A percentile compares a stretch with the other conserved stretches of the same genome.
Evolutionary conservation across 1,140 invertebrate genomes (phyloP).

Genomic region (Drosophila bifasciata): DNA sequence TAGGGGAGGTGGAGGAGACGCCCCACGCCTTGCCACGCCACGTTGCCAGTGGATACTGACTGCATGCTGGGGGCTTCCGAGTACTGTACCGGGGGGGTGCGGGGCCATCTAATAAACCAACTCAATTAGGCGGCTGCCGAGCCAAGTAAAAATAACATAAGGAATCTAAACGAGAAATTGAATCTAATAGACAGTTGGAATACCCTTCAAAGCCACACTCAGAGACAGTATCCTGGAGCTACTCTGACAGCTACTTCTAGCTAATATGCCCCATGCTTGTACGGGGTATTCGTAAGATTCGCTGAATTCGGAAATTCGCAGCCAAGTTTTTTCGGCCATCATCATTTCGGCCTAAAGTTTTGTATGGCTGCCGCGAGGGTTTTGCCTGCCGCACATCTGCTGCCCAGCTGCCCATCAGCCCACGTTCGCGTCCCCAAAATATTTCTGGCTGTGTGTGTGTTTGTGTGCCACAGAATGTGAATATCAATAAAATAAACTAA

Average conservation of each 20-base stretch:
- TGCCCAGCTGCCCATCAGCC: not conserved
- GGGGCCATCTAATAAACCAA: slow-evolving; percentile 66
- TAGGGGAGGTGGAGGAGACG: not conserved
- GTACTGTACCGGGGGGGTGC: slow-evolving; percentile 7
- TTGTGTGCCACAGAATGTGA: slow-evolving; percentile 42
- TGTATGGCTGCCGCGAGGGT: slow-evolving; percentile 50
- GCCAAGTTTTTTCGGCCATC: too few relatives aligned
- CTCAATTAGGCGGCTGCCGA: slow-evolving; percentile 68
- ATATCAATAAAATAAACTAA: slow-evolving; percentile 74
- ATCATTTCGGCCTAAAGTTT: not conserved
- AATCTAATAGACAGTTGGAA: too few relatives aligned
- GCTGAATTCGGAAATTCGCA: too few relatives aligned
- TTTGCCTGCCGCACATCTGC: not conserved
- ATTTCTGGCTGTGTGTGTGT: not conserved
- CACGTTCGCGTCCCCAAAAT: slow-evolving; percentile 27
- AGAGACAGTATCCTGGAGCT: too few relatives aligned
- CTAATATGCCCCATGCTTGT: too few relatives aligned
- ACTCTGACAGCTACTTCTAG: too few relatives aligned
- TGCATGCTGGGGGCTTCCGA: slow-evolving; percentile 28
- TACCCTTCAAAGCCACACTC: too few relatives aligned
- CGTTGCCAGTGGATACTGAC: slow-evolving; percentile 26
- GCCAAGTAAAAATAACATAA: slow-evolving; percentile 43
- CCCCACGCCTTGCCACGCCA: slow-evolving; percentile 2
- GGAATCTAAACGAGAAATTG: not conserved
- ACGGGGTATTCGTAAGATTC: too few relatives aligned